A percentile compares a stretch with the other conserved stretches of the same genome.
phyloP scores from a whole-genome alignment of 2,113 vertebrate genomes.

The Rhagologus leucostigma region DNA sequence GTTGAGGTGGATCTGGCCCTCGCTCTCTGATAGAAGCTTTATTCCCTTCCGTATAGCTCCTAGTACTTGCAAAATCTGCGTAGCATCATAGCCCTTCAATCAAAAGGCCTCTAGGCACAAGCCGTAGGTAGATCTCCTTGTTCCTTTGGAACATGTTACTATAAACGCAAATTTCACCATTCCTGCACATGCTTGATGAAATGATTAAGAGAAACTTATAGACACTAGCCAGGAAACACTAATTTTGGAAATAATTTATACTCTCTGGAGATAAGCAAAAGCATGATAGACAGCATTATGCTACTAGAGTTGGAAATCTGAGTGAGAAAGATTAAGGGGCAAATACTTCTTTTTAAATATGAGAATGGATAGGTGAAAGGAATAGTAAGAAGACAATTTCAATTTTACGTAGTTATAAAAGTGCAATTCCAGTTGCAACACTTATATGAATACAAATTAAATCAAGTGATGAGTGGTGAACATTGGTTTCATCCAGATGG shows the following conservation, averaged over 20 bases:
- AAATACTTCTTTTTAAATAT: not conserved
- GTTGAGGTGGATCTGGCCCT: not conserved
- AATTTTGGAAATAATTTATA: not conserved
- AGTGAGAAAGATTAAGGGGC: not conserved
- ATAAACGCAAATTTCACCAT: not conserved
- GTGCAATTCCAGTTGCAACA: not conserved
- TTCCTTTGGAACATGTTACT: not conserved
- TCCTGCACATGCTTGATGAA: not conserved
- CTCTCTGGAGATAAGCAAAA: not conserved
- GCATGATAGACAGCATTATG: not conserved
- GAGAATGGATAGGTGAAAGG: not conserved
- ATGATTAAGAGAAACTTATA: not conserved
- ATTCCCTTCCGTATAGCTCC: not conserved
- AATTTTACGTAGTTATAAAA: not conserved
- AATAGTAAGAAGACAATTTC: not conserved
- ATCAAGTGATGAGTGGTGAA: not conserved
- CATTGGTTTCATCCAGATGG: not conserved
- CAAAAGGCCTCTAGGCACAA: not conserved
- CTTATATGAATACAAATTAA: not conserved
- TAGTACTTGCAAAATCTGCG: not conserved
- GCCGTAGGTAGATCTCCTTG: not conserved
- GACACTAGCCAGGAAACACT: not conserved
- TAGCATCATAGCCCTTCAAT: not conserved
- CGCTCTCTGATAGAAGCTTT: not conserved
- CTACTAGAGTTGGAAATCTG: not conserved